Conservation (phyloP, 2,888 invertebrate genomes). For the Nephrotoma flavescens region DNA sequence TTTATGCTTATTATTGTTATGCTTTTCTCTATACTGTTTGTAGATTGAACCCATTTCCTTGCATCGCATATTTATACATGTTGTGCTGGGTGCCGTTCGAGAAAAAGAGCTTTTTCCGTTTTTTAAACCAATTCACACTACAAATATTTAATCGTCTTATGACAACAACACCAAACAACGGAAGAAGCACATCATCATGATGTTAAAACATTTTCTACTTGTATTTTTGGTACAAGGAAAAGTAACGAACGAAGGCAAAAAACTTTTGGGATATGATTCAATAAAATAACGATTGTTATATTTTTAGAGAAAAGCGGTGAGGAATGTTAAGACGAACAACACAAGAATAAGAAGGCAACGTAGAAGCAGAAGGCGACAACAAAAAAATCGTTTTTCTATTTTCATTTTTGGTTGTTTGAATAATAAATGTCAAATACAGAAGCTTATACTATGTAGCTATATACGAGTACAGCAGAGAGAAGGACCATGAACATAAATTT, state of each 20-base stretch:
- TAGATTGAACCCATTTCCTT: neutral
- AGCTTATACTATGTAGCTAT: neutral
- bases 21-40: neutral
- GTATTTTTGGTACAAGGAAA: too few relatives aligned
- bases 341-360: neutral
- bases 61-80: neutral
- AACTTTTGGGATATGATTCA: neutral
- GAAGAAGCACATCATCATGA: neutral
- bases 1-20: neutral
- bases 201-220: neutral
- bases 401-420: neutral
- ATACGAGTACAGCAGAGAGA: neutral
- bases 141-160: neutral
- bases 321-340: neutral
- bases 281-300: neutral
- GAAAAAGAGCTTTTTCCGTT: neutral
- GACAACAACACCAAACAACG: neutral
- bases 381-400: neutral
- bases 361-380: neutral
- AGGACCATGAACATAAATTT: neutral
- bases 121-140: neutral
- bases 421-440: neutral
- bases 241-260: neutral
- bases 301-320: neutral
- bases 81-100: neutral